These are phyloP conservation scores for Druon quercuslanigerum DNA, from an alignment of 1,140 invertebrate species.

Conservation along the genomic window DNA sequence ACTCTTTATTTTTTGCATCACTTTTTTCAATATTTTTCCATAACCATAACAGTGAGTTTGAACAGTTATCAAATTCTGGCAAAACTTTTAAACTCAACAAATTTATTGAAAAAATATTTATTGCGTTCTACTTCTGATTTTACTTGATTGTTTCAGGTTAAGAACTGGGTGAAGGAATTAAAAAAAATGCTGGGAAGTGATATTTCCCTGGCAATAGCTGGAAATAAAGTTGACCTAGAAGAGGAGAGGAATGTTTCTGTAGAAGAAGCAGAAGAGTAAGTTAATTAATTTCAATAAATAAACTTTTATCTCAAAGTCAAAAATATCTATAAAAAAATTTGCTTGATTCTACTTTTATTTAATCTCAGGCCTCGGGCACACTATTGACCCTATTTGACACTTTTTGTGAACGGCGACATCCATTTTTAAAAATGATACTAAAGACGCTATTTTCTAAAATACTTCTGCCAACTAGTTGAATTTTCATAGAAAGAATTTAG, in stretches of 20 bases:
- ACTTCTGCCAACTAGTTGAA: too few relatives aligned
- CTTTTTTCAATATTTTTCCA: too few relatives aligned
- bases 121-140: not conserved
- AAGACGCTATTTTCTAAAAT: too few relatives aligned
- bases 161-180: constrained; percentile 99
- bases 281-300: constrained; percentile 49
- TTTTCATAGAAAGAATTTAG: too few relatives aligned
- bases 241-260: constrained; percentile 89
- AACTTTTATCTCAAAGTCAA: constrained; percentile 22
- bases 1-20: too few relatives aligned
- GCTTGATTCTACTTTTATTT: not conserved
- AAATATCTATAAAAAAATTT: constrained; percentile 11
- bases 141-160: constrained; percentile 81
- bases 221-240: constrained; percentile 98
- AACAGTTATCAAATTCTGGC: too few relatives aligned
- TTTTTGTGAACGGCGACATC: too few relatives aligned
- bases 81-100: too few relatives aligned
- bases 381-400: too few relatives aligned
- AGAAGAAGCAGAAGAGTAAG: constrained; percentile 92
- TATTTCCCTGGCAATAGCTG: constrained; percentile 94
- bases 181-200: constrained; percentile 96
- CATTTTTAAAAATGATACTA: too few relatives aligned
- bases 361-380: too few relatives aligned
- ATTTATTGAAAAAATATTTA: too few relatives aligned
- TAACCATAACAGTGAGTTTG: constrained; percentile 12